Percentiles rank a stretch among this genome's conserved stretches.
These are phyloP conservation scores for Rattus norvegicus DNA, from an alignment of 2,113 vertebrate genomes.

Conservation along the genomic window GRCr8 NC_086035.1:26275001-26275500, in stretches of 20 bases:
- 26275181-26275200: not conserved
- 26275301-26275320: not conserved
- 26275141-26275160: not conserved
- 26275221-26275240: not conserved
- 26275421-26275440: not conserved
- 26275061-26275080: not conserved
- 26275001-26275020: not conserved
- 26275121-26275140: not conserved
- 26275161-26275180: not conserved
- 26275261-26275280: not conserved
- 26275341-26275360: not conserved
- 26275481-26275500: constrained; percentile 54
- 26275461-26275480: constrained; percentile 24
- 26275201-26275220: not conserved
- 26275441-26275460: constrained; percentile 28
- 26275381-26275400: not conserved
- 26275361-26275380: not conserved
- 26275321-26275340: not conserved
- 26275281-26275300: not conserved
- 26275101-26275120: not conserved
- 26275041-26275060: not conserved
- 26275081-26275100: not conserved
- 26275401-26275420: not conserved
- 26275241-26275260: not conserved
- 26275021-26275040: not conserved